Evolutionary conservation across 2,888 invertebrate species (phyloP), one percentile per base, ranked within the genome.

Genomic region (Heliconius cydno): DNA sequence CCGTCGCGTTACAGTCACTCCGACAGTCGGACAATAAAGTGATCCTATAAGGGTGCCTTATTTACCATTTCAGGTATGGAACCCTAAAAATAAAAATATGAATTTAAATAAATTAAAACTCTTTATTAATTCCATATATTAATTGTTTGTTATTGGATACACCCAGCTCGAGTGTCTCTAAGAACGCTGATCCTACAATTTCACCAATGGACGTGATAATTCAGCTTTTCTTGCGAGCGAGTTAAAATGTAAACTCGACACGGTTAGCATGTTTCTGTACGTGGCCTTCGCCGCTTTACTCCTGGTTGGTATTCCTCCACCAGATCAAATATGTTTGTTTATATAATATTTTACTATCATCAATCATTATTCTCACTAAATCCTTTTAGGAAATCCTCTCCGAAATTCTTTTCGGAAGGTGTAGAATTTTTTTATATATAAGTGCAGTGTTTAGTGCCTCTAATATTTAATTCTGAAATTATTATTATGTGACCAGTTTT

Each of bases 181-280:
- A 78, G 57, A 74, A 67, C 19, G 82, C 83, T 81, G 82, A 83
- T 68, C 80, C 81, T 76, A 81, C 80, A 77, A 79, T 79, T 80
- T 84, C 72, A 80, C 57, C 28, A 71, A 75, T 70, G 82, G 81
- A 92, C 92, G 92, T 92, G 91, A 86, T 84, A 80, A 46, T 82
- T 83, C 79, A 80, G 83, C 85, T 82, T 81, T 82, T 81, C 66
- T 71, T 38, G 72, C 79, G 30, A 84, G 84, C 84, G 81, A 84
- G 83, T 84, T 86, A 90, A 89, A 87, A 93, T 93, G 92, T 88
- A 85, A 86, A 81, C 84, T 77, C 84, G 81, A 83, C 84, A 83
- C 83, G 83, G 86, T 81, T 85, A 90, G 85, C 88, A 93, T 93
- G 93, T 87, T 85, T 87, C 89, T 86, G 86, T 89, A 89, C 90